phyloP scores from a whole-genome alignment of 92 coral and sea anemone genomes.

The Phenganax stokvisi region DNA sequence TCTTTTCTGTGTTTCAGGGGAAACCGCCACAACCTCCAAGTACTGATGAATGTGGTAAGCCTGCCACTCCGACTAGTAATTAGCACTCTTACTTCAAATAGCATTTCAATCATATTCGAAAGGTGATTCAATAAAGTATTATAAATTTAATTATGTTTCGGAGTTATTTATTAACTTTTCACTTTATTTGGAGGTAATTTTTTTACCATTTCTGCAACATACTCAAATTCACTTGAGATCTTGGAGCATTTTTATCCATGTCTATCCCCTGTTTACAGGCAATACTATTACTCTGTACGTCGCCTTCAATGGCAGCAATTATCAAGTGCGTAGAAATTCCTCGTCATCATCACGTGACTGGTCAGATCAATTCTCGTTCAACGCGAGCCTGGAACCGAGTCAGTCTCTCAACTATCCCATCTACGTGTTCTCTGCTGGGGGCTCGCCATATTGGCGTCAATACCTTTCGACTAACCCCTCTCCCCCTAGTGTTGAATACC shows the following conservation, averaged over 20 bases:
- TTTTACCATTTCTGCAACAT: no score
- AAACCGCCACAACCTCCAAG: slow-evolving; percentile 23
- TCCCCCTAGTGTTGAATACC: slow-evolving; percentile 89
- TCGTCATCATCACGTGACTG: slow-evolving; percentile 82
- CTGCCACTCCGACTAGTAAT: no score
- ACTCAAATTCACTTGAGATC: no score
- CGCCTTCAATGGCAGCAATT: slow-evolving; percentile 62
- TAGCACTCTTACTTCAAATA: no score
- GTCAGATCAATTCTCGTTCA: slow-evolving; percentile 68
- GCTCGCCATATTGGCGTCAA: slow-evolving; percentile 98
- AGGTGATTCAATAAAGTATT: background rate
- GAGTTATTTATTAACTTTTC: background rate
- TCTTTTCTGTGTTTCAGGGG: background rate
- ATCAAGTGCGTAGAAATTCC: slow-evolving; percentile 78
- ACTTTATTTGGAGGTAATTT: no score
- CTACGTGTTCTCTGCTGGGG: slow-evolving; percentile 88
- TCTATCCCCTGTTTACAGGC: slow-evolving; percentile 27
- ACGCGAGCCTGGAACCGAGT: slow-evolving; percentile 63
- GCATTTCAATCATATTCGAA: no score
- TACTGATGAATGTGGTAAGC: slow-evolving; percentile 31
- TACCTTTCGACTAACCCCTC: slow-evolving; percentile 58
- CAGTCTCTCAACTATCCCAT: slow-evolving; percentile 68
- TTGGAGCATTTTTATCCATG: background rate
- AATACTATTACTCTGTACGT: slow-evolving; percentile 70
- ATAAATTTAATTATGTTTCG: background rate